Percentiles rank a stretch among this genome's conserved stretches.
Evolutionary conservation across 2,888 invertebrate species (phyloP).

Genomic region (Hermaeophaga mercurialis): DNA sequence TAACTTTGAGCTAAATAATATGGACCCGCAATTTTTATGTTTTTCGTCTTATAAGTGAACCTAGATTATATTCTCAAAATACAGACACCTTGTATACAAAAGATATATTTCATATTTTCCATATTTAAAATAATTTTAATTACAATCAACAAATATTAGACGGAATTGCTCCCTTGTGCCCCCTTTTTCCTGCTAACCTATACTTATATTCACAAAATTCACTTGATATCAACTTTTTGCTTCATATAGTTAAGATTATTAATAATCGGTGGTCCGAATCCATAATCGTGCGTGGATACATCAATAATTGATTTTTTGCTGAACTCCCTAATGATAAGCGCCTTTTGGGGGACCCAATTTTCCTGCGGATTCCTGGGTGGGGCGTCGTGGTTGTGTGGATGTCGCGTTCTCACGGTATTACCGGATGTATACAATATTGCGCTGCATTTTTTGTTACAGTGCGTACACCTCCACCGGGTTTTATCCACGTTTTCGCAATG

Average conservation of each 20-base stretch:
- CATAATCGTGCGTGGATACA: background rate
- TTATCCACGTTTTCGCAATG: constrained; percentile 33
- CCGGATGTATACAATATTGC: constrained; percentile 39
- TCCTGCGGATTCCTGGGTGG: constrained; percentile 14
- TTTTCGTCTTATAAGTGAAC: no score
- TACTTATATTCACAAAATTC: no score
- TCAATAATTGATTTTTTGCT: background rate
- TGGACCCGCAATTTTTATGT: no score
- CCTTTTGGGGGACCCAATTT: constrained; percentile 30
- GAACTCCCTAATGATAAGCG: constrained; percentile 26
- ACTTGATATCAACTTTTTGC: no score
- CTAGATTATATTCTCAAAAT: no score
- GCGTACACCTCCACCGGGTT: constrained; percentile 41
- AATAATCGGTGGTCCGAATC: background rate
- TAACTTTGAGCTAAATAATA: no score
- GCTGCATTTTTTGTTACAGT: constrained; percentile 37
- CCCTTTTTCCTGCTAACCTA: no score
- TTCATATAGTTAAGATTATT: background rate
- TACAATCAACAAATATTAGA: no score
- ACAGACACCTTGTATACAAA: no score
- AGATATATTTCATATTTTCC: no score
- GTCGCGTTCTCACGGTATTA: constrained; percentile 35
- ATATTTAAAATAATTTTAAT: no score
- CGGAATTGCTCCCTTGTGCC: no score
- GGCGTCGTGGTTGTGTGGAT: constrained; percentile 40